Base-by-base conservation (phyloP, 2,888 invertebrate species). In the Eustalomyia histrio region DNA sequence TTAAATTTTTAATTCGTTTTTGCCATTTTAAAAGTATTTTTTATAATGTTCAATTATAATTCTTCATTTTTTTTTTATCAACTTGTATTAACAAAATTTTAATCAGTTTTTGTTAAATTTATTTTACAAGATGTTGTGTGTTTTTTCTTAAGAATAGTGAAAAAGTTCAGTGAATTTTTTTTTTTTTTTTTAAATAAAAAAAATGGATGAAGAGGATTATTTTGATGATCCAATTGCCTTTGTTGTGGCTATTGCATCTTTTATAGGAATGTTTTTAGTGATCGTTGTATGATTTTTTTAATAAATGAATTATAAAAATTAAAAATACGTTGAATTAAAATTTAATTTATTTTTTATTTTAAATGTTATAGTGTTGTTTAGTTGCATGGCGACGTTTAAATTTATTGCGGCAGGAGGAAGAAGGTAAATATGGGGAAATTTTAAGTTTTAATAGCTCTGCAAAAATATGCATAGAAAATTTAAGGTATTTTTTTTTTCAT, bases 141-240 rank as follows among this genome's bases (percentile, higher is more conserved):
- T 47, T n/a, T 47, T 47, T 6, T n/a, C 4, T n/a, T 0, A 47
- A 14, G n/a, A 47, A n/a, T n/a, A 47, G 43, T 47, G 43, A n/a
- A n/a, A 39, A 39, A 39, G 7, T 6, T 6, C 7, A 6, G 12
- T 6, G n/a, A n/a, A n/a, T 47, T 47, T n/a, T 14, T 47, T 47
- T 12, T 14, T 5, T 47, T 47, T n/a, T 14, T 47, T 47, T 12
- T 14, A 50, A 16, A 16, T 7, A 8, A 17, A 47, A 14, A 43
- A 55, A 61, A 80, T 74, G 64, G 71, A 58, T 58, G 65, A 64
- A 64, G 53, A 75, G 33, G 74, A 65, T 14, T 53, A 65, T 29
- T 80, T 67, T 71, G 61, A 61, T 17, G 64, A 67, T 65, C 75
- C 75, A 29, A 7, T 47, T 29, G 43, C 69, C 6, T 79, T 61